Percentiles rank a stretch among this genome's conserved stretches.
Evolutionary conservation across 1,140 invertebrate species (phyloP).

Genomic region (Plodia interpunctella): DNA sequence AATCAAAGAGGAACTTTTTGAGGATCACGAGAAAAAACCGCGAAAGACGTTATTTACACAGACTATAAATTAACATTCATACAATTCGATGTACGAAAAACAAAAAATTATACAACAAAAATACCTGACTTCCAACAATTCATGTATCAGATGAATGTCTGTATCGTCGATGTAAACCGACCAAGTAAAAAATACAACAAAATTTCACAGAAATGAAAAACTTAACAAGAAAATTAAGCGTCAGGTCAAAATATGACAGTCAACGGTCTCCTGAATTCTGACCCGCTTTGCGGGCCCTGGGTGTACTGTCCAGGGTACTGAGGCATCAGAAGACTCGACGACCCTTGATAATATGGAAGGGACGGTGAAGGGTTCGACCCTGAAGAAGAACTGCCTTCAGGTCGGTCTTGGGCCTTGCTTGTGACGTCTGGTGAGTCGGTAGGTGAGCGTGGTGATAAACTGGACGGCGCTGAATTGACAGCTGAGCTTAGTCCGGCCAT

Average conservation of each 20-base stretch:
- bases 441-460: conserved; percentile 78
- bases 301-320: conserved; percentile 81
- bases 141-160: too few species aligned
- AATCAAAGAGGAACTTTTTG: conserved; percentile 54
- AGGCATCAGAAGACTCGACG: conserved; percentile 79
- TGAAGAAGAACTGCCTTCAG: conserved; percentile 79
- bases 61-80: conserved; percentile 9
- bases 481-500: conserved; percentile 63
- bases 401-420: conserved; percentile 73
- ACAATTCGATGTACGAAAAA: conserved; percentile 7
- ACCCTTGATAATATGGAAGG: conserved; percentile 80
- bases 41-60: conserved; percentile 7
- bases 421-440: conserved; percentile 81
- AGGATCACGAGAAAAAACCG: conserved; percentile 20
- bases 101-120: conserved; percentile 7
- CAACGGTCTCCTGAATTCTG: conserved; percentile 87
- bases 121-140: conserved; percentile 11
- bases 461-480: conserved; percentile 56
- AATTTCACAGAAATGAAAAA: conserved; percentile 11
- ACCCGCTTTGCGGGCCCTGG: conserved; percentile 65
- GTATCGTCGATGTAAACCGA: too few species aligned
- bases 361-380: conserved; percentile 81
- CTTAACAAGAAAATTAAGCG: conserved; percentile 38
- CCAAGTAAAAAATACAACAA: not conserved
- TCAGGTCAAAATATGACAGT: conserved; percentile 94